Evolutionary conservation across 2,797 vertebrate genomes (phyloP).

Genomic region (Oryzias dopingdopingensis): DNA sequence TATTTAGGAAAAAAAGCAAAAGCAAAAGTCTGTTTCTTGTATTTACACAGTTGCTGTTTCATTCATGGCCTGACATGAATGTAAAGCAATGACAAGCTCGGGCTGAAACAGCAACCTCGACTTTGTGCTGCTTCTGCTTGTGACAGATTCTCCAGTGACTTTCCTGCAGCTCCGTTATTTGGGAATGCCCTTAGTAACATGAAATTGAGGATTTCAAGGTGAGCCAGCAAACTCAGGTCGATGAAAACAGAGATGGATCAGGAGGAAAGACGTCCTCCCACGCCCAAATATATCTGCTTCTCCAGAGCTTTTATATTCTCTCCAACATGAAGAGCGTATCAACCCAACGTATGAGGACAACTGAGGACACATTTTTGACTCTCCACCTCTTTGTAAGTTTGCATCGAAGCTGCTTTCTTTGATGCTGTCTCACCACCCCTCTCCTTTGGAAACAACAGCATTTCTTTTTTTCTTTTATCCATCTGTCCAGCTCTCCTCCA

Average conservation of each 20-base stretch:
- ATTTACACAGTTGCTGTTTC: too few relatives aligned
- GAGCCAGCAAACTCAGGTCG: constrained; percentile 11
- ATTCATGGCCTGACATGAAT: too few relatives aligned
- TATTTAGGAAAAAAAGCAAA: too few relatives aligned
- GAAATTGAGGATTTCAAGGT: constrained; percentile 25
- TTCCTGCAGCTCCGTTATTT: constrained; percentile 1
- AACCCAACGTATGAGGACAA: constrained; percentile 59
- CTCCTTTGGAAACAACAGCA: constrained; percentile 65
- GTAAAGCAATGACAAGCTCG: too few relatives aligned
- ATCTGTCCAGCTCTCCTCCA: constrained; percentile 50
- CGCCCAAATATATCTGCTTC: constrained; percentile 34
- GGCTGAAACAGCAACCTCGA: too few relatives aligned
- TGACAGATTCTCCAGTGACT: too few relatives aligned
- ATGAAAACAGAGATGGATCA: constrained; percentile 1
- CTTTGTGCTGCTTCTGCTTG: too few relatives aligned
- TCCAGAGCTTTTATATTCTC: constrained; percentile 63
- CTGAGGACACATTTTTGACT: constrained; percentile 59
- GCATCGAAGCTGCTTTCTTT: constrained; percentile 47
- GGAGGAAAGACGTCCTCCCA: constrained; percentile 19
- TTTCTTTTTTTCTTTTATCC: constrained; percentile 56
- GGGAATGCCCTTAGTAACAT: background rate
- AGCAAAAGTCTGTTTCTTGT: too few relatives aligned
- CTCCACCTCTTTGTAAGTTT: constrained; percentile 33
- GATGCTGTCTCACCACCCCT: constrained; percentile 51
- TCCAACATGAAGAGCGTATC: constrained; percentile 54